A percentile compares a stretch with the other conserved stretches of the same genome.
These are phyloP conservation scores for Neosilurus mollespiculum DNA, from an alignment of 2,797 vertebrate species.

Conservation along the genomic window DNA sequence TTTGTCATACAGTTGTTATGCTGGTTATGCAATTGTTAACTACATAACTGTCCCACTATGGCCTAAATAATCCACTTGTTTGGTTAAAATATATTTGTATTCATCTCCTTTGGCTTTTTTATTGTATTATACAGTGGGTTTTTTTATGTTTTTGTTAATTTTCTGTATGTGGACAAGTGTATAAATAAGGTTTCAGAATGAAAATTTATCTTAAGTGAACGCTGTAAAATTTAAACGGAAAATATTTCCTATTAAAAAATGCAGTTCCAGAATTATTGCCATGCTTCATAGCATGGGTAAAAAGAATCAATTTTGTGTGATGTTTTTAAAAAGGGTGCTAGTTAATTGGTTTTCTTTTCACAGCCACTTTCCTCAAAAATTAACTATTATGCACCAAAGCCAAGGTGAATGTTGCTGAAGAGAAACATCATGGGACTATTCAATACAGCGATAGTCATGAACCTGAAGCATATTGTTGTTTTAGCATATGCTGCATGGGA, in stretches of 20 bases:
- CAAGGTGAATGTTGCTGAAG: no score
- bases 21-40: background rate
- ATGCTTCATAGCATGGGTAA: background rate
- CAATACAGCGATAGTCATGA: no score
- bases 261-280: background rate
- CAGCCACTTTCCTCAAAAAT: no score
- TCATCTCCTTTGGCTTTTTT: background rate
- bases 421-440: no score
- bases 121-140: background rate
- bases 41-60: background rate
- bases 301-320: background rate
- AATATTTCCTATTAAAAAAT: background rate
- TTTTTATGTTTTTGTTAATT: background rate
- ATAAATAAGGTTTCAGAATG: constrained; percentile 49
- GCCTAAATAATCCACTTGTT: background rate
- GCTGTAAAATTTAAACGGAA: background rate
- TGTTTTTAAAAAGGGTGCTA: background rate
- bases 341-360: no score
- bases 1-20: background rate
- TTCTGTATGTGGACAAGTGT: background rate
- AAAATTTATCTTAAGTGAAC: constrained; percentile 48
- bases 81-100: background rate
- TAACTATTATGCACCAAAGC: no score
- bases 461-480: no score
- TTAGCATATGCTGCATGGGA: no score